A percentile compares a stretch with the other conserved stretches of the same genome.
phyloP scores from a whole-genome alignment of 2,888 invertebrate species.

The Drosophila maculinotata region DNA sequence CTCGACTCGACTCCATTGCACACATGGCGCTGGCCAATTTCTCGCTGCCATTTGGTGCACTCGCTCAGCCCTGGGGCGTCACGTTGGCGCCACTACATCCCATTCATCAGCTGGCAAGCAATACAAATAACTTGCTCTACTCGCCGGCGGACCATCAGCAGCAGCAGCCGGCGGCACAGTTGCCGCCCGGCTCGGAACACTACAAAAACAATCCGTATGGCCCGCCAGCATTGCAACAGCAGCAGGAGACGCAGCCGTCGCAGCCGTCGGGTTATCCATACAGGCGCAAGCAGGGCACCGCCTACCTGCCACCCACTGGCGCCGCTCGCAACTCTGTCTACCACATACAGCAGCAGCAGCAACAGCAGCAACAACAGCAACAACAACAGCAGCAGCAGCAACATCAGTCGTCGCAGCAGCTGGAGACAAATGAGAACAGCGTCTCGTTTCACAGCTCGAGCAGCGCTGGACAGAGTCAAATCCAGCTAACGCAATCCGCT shows the following conservation, averaged over 20 bases:
- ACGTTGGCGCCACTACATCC: conserved; percentile 83
- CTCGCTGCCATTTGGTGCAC: conserved; percentile 84
- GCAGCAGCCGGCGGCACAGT: conserved; percentile 57
- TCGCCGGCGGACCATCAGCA: conserved; percentile 85
- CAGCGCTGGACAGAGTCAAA: conserved; percentile 45
- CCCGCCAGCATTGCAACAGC: conserved; percentile 78
- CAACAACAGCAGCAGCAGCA: conserved; percentile 49
- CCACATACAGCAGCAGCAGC: conserved; percentile 72
- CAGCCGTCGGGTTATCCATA: conserved; percentile 63
- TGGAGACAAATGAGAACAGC: conserved; percentile 66
- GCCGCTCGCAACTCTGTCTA: conserved; percentile 71
- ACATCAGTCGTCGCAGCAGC: too few species aligned
- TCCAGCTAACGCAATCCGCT: conserved; percentile 63
- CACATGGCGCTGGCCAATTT: conserved; percentile 84
- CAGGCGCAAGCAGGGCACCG: conserved; percentile 80
- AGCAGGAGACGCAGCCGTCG: conserved; percentile 61
- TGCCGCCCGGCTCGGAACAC: conserved; percentile 62
- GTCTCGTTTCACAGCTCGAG: conserved; percentile 71
- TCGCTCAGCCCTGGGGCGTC: conserved; percentile 83
- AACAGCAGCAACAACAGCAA: conserved; percentile 49
- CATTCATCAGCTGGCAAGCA: conserved; percentile 84
- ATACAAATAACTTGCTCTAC: conserved; percentile 84
- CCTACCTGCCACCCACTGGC: conserved; percentile 83
- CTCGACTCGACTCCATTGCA: conserved; percentile 1
- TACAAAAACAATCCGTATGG: conserved; percentile 85